Percentiles rank a stretch among this genome's conserved stretches.
These are phyloP conservation scores for Delichon dasypus DNA, from an alignment of 2,797 vertebrate genomes.

Conservation along the genomic window DNA sequence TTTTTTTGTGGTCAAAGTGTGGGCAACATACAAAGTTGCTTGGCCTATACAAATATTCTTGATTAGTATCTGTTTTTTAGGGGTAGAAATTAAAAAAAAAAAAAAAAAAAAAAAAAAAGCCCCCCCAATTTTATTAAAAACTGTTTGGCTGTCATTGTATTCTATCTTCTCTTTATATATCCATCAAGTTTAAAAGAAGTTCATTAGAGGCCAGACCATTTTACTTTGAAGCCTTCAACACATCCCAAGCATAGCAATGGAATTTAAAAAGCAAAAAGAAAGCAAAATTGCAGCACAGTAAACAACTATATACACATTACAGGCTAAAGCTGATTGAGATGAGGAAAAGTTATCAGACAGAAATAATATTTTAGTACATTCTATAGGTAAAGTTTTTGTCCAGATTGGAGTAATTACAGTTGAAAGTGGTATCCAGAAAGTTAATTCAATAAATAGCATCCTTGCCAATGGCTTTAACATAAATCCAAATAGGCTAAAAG, in stretches of 20 bases:
- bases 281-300: neutral
- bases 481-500: neutral
- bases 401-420: neutral
- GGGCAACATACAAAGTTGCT: neutral
- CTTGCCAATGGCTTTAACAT: neutral
- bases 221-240: neutral
- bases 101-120: neutral
- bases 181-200: neutral
- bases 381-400: neutral
- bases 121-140: neutral
- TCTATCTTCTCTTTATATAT: neutral
- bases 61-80: neutral
- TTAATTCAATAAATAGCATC: neutral
- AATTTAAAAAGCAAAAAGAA: neutral
- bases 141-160: neutral
- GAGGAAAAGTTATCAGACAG: neutral
- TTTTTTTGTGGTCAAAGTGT: neutral
- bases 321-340: neutral
- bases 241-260: neutral
- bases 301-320: neutral
- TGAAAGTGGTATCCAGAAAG: neutral
- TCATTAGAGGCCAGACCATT: neutral
- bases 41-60: neutral
- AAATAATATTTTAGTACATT: neutral
- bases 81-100: neutral